Percentiles rank a stretch among this genome's conserved stretches.
Conservation (phyloP, 2,113 vertebrate genomes). For the Scomber japonicus region DNA sequence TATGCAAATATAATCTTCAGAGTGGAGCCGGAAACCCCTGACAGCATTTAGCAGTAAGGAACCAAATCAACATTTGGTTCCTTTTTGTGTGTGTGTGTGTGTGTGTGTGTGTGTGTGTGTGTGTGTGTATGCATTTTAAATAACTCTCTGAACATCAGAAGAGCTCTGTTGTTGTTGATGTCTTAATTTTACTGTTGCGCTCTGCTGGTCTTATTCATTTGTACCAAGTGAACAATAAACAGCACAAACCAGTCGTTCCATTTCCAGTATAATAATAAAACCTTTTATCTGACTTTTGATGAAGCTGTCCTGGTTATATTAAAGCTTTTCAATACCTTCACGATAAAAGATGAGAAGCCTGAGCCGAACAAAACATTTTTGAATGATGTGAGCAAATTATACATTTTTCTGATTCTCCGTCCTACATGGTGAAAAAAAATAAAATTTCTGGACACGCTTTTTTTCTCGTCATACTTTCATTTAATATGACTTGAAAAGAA, state of each 20-base stretch:
- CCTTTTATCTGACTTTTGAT: conserved; percentile 10
- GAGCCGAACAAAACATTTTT: conserved; percentile 24
- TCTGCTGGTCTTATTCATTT: conserved; percentile 13
- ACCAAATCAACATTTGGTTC: conserved; percentile 48
- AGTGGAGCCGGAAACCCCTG: conserved; percentile 6
- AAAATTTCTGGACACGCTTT: not conserved
- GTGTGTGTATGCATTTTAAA: conserved; percentile 31
- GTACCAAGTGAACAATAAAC: conserved; percentile 32
- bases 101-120: no score
- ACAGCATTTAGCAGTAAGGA: conserved; percentile 29
- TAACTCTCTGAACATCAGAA: conserved; percentile 30
- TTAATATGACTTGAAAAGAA: not conserved
- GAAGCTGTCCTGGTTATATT: conserved; percentile 10
- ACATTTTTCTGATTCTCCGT: not conserved
- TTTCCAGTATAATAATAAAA: conserved; percentile 21
- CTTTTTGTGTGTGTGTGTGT: not conserved
- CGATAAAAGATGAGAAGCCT: conserved; percentile 7
- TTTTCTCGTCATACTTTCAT: not conserved
- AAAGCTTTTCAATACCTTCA: not conserved
- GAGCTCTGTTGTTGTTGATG: conserved; percentile 41
- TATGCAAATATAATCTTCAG: conserved; percentile 18
- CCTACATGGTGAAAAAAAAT: no score
- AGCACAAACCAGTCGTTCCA: not conserved
- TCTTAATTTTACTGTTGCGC: conserved; percentile 43
- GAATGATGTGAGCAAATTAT: conserved; percentile 16